Evolutionary conservation across 1,140 invertebrate species (phyloP).

Genomic region (Paralvinella palmiformis): DNA sequence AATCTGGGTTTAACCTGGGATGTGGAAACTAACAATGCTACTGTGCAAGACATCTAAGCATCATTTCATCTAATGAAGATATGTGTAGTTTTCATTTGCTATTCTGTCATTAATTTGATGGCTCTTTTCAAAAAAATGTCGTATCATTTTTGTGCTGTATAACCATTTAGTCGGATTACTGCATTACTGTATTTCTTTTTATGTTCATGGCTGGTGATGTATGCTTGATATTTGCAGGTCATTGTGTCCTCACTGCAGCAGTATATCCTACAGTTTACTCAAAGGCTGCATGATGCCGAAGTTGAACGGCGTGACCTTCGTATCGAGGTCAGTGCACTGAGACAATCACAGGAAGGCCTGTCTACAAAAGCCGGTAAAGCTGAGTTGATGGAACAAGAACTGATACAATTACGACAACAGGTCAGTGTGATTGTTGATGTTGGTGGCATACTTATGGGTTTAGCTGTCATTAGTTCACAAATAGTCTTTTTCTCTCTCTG

Average conservation of each 20-base stretch:
- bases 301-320: conserved; percentile 27
- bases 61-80: too few relatives aligned
- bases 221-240: too few relatives aligned
- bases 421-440: conserved; percentile 2
- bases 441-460: neutral
- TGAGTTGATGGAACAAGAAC: neutral
- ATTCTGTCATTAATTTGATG: too few relatives aligned
- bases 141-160: too few relatives aligned
- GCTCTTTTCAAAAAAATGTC: too few relatives aligned
- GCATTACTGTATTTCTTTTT: neutral
- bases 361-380: neutral
- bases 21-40: too few relatives aligned
- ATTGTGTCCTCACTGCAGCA: conserved; percentile 36
- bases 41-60: too few relatives aligned
- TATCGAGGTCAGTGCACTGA: neutral
- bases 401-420: conserved; percentile 4
- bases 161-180: too few relatives aligned
- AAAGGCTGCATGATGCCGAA: conserved; percentile 38
- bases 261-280: conserved; percentile 41
- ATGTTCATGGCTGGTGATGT: neutral
- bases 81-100: too few relatives aligned
- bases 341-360: neutral
- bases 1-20: too few relatives aligned
- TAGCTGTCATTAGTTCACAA: neutral
- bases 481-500: too few relatives aligned